These are phyloP conservation scores for Okamejei kenojei DNA, from an alignment of 2,797 vertebrate species.

Conservation along the genomic window DNA sequence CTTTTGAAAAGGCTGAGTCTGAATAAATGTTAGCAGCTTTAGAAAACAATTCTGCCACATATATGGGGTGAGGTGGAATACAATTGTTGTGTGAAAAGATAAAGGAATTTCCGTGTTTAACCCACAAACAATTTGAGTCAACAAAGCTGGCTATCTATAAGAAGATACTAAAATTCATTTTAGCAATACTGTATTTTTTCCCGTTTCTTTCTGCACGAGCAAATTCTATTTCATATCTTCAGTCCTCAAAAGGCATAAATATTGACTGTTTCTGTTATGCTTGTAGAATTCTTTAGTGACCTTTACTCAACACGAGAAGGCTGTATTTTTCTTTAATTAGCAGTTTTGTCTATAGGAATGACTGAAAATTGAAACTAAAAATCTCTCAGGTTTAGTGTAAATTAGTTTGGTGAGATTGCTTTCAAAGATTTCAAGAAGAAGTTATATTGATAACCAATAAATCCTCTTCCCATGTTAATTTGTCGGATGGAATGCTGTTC, in stretches of 20 bases:
- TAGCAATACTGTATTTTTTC: not conserved
- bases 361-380: not conserved
- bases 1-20: not conserved
- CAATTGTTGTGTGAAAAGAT: not conserved
- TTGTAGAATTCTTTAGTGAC: not conserved
- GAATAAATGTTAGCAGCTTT: not conserved
- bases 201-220: not conserved
- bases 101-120: not conserved
- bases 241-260: too few relatives aligned
- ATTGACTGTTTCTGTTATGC: not conserved
- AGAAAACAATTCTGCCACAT: not conserved
- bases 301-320: not conserved
- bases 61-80: not conserved
- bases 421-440: not conserved
- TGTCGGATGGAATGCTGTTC: not conserved
- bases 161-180: not conserved
- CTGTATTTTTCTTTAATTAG: not conserved
- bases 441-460: slow-evolving; percentile 3
- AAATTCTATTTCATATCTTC: not conserved
- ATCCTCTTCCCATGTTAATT: not conserved
- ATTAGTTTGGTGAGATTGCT: slow-evolving; percentile 28
- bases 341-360: not conserved
- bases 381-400: slow-evolving; percentile 3
- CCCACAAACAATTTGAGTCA: not conserved
- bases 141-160: not conserved